A percentile compares a stretch with the other conserved stretches of the same genome.
Evolutionary conservation across 1,140 invertebrate species (phyloP).

Genomic region (Watersipora subatra): DNA sequence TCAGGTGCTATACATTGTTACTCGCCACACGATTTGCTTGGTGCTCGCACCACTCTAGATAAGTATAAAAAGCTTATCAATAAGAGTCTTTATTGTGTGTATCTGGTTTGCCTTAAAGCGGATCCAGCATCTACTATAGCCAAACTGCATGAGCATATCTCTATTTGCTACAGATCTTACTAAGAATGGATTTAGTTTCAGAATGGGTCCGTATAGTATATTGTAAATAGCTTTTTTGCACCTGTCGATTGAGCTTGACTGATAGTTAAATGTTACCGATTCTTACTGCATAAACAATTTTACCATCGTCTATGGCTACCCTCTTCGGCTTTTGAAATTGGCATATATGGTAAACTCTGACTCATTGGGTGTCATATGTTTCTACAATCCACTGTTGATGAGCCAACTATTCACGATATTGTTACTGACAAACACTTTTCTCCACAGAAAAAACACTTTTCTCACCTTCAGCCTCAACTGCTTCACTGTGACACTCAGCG

Average conservation of each 20-base stretch:
- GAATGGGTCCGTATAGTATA: background rate
- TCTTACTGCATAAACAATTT: background rate
- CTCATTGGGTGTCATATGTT: background rate
- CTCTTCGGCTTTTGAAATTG: background rate
- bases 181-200: background rate
- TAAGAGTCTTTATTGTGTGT: background rate
- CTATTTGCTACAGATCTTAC: background rate
- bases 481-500: background rate
- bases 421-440: background rate
- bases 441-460: background rate
- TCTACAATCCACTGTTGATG: background rate
- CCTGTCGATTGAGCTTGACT: background rate
- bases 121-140: background rate
- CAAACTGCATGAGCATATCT: background rate
- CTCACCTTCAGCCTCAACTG: background rate
- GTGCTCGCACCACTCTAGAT: background rate
- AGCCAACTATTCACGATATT: background rate
- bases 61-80: background rate
- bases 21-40: background rate
- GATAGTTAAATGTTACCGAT: background rate
- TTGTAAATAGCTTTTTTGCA: background rate
- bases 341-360: background rate
- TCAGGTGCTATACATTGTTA: background rate
- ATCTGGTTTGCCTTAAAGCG: background rate
- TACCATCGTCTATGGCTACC: background rate